A percentile compares a stretch with the other conserved stretches of the same genome.
phyloP scores from a whole-genome alignment of 2,113 vertebrate species.

The Siniperca knerii region DNA sequence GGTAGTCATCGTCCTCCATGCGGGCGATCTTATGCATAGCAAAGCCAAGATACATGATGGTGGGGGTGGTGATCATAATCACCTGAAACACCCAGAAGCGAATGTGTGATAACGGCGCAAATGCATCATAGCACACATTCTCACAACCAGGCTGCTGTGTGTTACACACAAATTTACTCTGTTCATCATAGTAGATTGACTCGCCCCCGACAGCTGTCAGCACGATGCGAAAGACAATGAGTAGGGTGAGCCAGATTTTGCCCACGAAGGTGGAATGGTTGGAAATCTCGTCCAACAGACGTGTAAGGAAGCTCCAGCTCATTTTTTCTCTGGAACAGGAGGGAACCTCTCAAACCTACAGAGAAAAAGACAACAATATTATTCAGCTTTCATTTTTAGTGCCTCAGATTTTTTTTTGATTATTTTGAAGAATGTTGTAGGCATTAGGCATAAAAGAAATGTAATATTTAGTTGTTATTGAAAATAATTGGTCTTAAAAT shows the following conservation, averaged over 20 bases:
- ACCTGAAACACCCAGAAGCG: slow-evolving; percentile 96
- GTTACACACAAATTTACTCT: slow-evolving; percentile 94
- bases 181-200: slow-evolving; percentile 95
- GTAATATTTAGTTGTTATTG: neutral
- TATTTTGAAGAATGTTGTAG: neutral
- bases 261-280: slow-evolving; percentile 95
- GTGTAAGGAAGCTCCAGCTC: slow-evolving; percentile 95
- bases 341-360: slow-evolving; percentile 66
- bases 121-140: slow-evolving; percentile 93
- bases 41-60: slow-evolving; percentile 92
- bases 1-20: slow-evolving; percentile 81
- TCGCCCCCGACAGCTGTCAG: slow-evolving; percentile 92
- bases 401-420: too few relatives aligned
- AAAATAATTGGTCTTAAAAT: neutral
- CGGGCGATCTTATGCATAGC: slow-evolving; percentile 93
- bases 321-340: slow-evolving; percentile 80
- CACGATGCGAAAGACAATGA: slow-evolving; percentile 93
- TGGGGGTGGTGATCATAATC: slow-evolving; percentile 91
- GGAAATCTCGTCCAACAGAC: slow-evolving; percentile 93
- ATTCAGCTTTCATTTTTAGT: too few relatives aligned
- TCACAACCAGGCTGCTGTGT: slow-evolving; percentile 93
- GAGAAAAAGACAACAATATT: neutral
- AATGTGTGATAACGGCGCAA: slow-evolving; percentile 91
- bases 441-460: too few relatives aligned
- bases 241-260: slow-evolving; percentile 92